Evolutionary conservation across 2,113 vertebrate genomes (phyloP), one percentile per base, ranked within the genome.

Genomic region (Sylvilagus bachmani): DNA sequence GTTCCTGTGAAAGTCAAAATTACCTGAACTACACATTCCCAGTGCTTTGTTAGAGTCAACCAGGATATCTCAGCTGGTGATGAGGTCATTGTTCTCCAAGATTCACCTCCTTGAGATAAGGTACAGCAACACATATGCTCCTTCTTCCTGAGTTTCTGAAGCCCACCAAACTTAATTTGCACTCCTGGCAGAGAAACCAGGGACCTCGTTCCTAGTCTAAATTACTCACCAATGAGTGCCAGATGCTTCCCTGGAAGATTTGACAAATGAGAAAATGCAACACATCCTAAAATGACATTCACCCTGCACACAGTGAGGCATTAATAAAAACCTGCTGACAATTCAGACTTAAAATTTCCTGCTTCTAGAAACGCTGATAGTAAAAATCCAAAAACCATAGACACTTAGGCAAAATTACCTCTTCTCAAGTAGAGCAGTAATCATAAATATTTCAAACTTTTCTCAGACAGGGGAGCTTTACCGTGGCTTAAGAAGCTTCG

Each of bases 281-380:
- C 5, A 75, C 49, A 58, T 87, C 14, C 81, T 77, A 69, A 80
- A 75, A 87, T 38, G 12, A 71, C 25, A 33, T 91, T 86, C 75
- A 53, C 36, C 55, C 36, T 21, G 51, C 29, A 29, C 49, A 84
- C 6, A 86, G 69, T 33, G 81, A 78, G 61, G 44, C 58, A 94
- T 81, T 31, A 87, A 36, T 71, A 93, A 95, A 53, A 92, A 96
- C 75, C 87, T 91, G 71, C 66, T 92, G 87, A 95, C 70, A 82
- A 87, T 81, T 53, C 49, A 81, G 74, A 92, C 44, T 87, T 87
- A 82, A 88, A 92, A 70, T 61, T 61, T 95, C 86, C 69, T 78
- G 51, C 69, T 90, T 96, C 74, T 38, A 61, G 64, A 90, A 94
- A 94, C 78, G 36, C 29, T 93, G 31, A 96, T 80, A 83, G 91